Evolutionary conservation across 2,888 invertebrate genomes (phyloP), one percentile per base, ranked within the genome.

Genomic region (Ctenicera cuprea): DNA sequence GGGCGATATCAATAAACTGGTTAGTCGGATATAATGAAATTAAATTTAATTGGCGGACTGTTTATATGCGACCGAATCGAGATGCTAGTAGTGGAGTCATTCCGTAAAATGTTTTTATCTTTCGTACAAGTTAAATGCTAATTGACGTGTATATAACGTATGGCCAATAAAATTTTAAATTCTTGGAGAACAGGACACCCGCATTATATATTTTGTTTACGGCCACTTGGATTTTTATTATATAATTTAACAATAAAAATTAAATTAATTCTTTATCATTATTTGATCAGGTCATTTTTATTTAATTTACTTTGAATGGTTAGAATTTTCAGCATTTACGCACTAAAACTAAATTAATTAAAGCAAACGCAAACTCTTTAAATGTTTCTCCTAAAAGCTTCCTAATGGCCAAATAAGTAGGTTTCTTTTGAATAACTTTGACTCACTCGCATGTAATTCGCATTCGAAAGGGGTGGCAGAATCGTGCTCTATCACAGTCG

Each of bases 21-120:
- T 78, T 78, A 80, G 65, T 71, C 77, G 54, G 76, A 76, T 79
- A 80, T 82, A 82, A 83, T 81, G 81, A 82, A 83, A 83, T 82
- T 83, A 82, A 82, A 82, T 81, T 81, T 83, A 83, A 83, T 83
- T 83, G 82, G 82, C 77, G 73, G 79, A 61, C 57, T 67, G 57
- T 70, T 66, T 70, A 63, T 69, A 61, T 67, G 68, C 71, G 64
- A 73, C 76, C 22, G 69, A 78, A 61, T 75, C 68, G 75, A 78
- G 73, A 79, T 79, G 76, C 69, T 76, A 20, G 18, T 64, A 76
- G 74, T 77, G 71, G 74, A 71, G 75, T 71, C 69, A 65, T 78
- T 78, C 73, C 73, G 71, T 76, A 77, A 80, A 80, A 82, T 79
- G 79, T 78, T 81, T 81, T 82, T 82, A 82, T 81, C 80, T 79